Evolutionary conservation across 2,797 vertebrate genomes (phyloP), one percentile per base, ranked within the genome.

Genomic region (Selene dorsalis): DNA sequence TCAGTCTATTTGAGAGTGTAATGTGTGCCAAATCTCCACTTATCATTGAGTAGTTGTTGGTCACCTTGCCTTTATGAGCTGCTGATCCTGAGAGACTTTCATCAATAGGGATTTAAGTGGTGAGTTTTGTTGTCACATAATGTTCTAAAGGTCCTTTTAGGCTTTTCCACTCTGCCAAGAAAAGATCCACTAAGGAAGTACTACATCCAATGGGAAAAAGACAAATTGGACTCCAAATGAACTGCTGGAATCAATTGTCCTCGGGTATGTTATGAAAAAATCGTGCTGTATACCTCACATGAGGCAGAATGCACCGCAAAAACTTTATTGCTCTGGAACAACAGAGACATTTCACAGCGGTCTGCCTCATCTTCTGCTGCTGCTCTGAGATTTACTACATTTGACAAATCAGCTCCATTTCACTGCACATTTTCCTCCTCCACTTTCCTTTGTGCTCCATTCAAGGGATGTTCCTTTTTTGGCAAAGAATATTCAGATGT

Each of bases 371-470:
- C 71, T 38, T 73, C 50, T 41, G 80, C 70, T 41, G 80, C 70
- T 57, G 41, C 63, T 53, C 60, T 73, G 60, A 77, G 69, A 84
- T 83, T 73, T 53, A 75, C 63, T 50, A 63, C 75, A 38, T 76
- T 78, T 79, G 72, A 69, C 72, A 71, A 74, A 58, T 50, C 50
- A 17, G 35, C 48, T 56, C 30, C 3, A 0, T 50, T 43, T 65
- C 47, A 30, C 13, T 43, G 43, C 38, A 22, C 50, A 63, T 73
- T 52, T 16, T 64, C 71, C 50, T 41, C 30, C n/a, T 26, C 55
- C 43, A 1, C 28, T 22, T 24, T 16, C 17, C 62, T 55, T 72
- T 16, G n/a, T 24, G n/a, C 66, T 53, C 20, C 60, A 70, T 65
- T 82, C 56, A 43, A 43, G 24, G 6, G 28, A 59, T 66, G 47